Base-by-base conservation (phyloP, 2,888 invertebrate species). In the Aproaerema taeniolella region DNA sequence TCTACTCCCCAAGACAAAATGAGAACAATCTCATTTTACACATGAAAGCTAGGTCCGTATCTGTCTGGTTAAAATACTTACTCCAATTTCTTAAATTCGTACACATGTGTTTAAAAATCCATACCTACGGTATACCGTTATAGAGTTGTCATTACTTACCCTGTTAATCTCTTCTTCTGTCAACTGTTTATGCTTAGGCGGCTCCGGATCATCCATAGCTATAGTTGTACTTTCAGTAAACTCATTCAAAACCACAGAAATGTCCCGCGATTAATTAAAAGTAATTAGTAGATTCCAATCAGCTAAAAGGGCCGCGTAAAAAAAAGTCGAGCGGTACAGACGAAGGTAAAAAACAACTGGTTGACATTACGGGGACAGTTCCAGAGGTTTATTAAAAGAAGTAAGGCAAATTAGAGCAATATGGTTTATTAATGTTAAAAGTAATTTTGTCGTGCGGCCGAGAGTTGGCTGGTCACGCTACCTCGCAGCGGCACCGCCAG, bases 291-390 rank as follows among this genome's bases (percentile, higher is more conserved):
- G 50, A 51, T 50, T 42, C 43, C 45, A 46, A 52, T 55, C 50
- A 60, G 59, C 61, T 56, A 42, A 47, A 50, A 42, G 48, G 54
- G 47, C 47, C 45, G 50, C 50, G 50, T 49, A 51, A 61, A 69
- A 70, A 70, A 70, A 73, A 72, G 67, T 67, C 78, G 53, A 63
- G 83, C 80, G 78, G 67, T 65, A 69, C 71, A 78, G 65, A 57
- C 71, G 67, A 67, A 56, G 69, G 73, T 80, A 85, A 82, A 85
- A 83, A 85, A 82, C 75, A 82, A 86, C 85, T 86, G 85, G 69
- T 75, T 71, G 62, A 73, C 70, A 72, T 74, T 71, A 76, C 78
- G 53, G 64, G 58, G 65, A 70, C 68, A 62, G 76, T 80, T 79
- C 74, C 71, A 66, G 68, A 69, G 70, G 73, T 73, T 82, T 80